These are phyloP conservation scores for Phaethornis superciliosus DNA, from an alignment of 2,113 vertebrate species.

Conservation along the genomic window DNA sequence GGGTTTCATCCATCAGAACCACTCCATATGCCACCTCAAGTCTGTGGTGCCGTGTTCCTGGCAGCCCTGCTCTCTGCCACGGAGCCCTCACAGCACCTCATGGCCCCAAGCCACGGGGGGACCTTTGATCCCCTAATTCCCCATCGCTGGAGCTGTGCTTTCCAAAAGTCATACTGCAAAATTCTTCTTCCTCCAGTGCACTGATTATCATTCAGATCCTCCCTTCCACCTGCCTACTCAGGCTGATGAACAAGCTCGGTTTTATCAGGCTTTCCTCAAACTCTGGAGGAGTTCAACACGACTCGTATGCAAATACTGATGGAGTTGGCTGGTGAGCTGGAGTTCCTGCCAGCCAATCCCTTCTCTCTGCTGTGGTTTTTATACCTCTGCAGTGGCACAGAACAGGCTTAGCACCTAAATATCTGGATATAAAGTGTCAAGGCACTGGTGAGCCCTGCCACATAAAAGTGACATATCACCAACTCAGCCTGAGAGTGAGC, in stretches of 20 bases:
- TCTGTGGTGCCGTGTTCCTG: neutral
- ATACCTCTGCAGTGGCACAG: neutral
- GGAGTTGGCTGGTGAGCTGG: neutral
- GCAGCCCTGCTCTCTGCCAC: neutral
- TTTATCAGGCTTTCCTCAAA: slow-evolving; percentile 14
- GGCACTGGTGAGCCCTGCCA: neutral
- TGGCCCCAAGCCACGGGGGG: neutral
- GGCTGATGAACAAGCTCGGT: neutral
- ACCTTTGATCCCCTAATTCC: neutral
- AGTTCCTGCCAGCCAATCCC: neutral
- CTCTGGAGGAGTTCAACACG: neutral
- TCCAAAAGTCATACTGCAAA: neutral
- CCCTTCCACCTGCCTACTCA: neutral
- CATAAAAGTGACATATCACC: neutral
- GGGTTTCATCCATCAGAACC: neutral
- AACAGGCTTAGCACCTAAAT: slow-evolving; percentile 8
- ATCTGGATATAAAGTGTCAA: slow-evolving; percentile 27
- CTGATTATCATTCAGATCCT: neutral
- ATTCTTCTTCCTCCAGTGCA: neutral
- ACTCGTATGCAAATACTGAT: slow-evolving; percentile 7
- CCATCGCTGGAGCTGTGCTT: neutral
- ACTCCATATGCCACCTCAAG: neutral
- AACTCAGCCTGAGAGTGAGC: neutral
- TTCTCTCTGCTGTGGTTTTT: neutral
- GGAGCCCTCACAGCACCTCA: neutral